A percentile compares a stretch with the other conserved stretches of the same genome.
These are phyloP conservation scores for Pharmacophagus antenor DNA, from an alignment of 2,888 invertebrate genomes.

Conservation along the genomic window DNA sequence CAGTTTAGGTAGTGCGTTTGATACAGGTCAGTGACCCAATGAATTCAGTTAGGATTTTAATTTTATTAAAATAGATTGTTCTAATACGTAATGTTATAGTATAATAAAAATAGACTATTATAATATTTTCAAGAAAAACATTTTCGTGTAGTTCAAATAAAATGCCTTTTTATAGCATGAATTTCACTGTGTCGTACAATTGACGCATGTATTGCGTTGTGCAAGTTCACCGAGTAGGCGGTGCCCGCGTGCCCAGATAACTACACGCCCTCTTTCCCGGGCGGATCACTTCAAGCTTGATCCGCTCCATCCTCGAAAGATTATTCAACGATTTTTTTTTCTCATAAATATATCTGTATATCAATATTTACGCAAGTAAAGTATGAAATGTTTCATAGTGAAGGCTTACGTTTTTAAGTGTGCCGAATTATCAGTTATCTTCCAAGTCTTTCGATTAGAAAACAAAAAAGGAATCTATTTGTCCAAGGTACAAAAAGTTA, in stretches of 20 bases:
- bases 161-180: neutral
- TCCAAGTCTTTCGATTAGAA: too few relatives aligned
- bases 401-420: too few relatives aligned
- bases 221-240: conserved; percentile 32
- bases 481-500: too few relatives aligned
- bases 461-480: too few relatives aligned
- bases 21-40: too few relatives aligned
- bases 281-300: conserved; percentile 9
- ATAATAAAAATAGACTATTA: too few relatives aligned
- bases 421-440: too few relatives aligned
- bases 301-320: neutral
- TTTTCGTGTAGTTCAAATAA: neutral
- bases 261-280: conserved; percentile 25
- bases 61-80: too few relatives aligned
- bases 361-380: neutral
- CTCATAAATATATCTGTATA: neutral
- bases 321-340: neutral
- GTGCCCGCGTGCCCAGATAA: conserved; percentile 5
- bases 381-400: neutral
- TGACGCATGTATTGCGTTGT: neutral
- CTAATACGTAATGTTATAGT: too few relatives aligned
- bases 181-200: neutral
- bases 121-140: neutral
- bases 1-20: too few relatives aligned
- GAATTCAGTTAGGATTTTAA: too few relatives aligned